Evolutionary conservation across 2,113 vertebrate species (phyloP).

Genomic region (Phycodurus eques): DNA sequence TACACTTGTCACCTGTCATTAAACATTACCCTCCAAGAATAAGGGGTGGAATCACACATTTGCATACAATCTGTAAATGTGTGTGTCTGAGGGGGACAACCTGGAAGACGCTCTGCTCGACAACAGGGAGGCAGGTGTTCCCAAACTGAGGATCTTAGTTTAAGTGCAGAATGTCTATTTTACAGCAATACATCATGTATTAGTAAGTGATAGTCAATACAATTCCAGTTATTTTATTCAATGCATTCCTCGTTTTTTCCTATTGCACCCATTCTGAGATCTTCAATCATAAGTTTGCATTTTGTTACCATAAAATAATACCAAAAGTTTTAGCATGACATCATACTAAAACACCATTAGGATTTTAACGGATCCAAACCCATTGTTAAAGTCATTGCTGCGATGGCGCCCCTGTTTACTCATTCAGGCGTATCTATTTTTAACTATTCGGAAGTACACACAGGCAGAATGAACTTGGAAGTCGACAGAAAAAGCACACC

Average conservation of each 20-base stretch:
- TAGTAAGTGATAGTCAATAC: background rate
- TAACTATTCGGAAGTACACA: conserved; percentile 54
- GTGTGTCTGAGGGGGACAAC: background rate
- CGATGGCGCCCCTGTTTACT: conserved; percentile 43
- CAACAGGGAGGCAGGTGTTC: background rate
- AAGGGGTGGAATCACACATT: conserved; percentile 21
- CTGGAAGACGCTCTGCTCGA: background rate
- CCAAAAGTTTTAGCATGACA: background rate
- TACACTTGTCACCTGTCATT: conserved; percentile 27
- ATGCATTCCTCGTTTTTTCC: background rate
- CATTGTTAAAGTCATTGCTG: conserved; percentile 40
- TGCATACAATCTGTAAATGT: background rate
- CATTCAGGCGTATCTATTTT: conserved; percentile 61
- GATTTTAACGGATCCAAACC: conserved; percentile 46
- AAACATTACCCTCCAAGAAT: conserved; percentile 22
- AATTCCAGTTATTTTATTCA: background rate
- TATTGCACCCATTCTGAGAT: too few relatives aligned
- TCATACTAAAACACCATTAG: conserved; percentile 37
- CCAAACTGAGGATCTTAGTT: background rate
- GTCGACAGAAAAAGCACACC: conserved; percentile 33
- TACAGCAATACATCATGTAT: background rate
- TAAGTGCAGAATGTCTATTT: background rate
- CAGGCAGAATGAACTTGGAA: conserved; percentile 48
- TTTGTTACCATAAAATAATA: background rate
- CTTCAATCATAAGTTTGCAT: background rate